Evolutionary conservation across 1,140 invertebrate species (phyloP).

Genomic region (Danaus melanippus): DNA sequence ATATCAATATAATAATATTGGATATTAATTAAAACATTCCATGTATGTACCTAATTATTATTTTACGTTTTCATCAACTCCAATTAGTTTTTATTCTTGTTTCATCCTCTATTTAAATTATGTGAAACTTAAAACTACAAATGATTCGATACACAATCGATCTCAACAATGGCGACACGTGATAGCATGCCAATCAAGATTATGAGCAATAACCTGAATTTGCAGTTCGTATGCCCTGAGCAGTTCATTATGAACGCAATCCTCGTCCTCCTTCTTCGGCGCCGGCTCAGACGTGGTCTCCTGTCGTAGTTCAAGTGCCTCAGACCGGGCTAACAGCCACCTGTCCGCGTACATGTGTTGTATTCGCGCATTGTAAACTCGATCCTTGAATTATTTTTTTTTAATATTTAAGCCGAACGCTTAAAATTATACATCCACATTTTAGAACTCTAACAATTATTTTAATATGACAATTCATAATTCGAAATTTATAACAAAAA

Average conservation of each 20-base stretch:
- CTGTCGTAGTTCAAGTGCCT: constrained; percentile 36
- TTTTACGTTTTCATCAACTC: no score
- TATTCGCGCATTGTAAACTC: constrained; percentile 34
- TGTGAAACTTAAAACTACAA: neutral
- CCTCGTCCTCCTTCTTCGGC: constrained; percentile 35
- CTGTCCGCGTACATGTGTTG: constrained; percentile 48
- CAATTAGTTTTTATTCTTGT: no score
- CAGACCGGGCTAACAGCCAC: constrained; percentile 42
- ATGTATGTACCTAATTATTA: no score
- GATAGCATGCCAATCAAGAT: no score
- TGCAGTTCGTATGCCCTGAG: constrained; percentile 44
- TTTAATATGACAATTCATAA: no score
- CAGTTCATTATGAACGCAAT: constrained; percentile 46
- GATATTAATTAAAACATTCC: no score
- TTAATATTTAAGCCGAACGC: no score
- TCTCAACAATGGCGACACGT: no score
- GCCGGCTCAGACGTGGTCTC: constrained; percentile 15
- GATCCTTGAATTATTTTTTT: constrained; percentile 23
- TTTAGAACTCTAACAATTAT: no score
- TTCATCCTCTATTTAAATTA: no score
- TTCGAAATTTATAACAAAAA: constrained; percentile 20
- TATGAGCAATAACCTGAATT: constrained; percentile 30
- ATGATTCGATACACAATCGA: neutral
- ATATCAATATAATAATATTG: no score
- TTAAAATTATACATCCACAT: no score